Evolutionary conservation across 30 jellyfish, hydroid and myxozoan species (phyloP), one percentile per base, ranked within the genome.

Genomic region (Hydra vulgaris): DNA sequence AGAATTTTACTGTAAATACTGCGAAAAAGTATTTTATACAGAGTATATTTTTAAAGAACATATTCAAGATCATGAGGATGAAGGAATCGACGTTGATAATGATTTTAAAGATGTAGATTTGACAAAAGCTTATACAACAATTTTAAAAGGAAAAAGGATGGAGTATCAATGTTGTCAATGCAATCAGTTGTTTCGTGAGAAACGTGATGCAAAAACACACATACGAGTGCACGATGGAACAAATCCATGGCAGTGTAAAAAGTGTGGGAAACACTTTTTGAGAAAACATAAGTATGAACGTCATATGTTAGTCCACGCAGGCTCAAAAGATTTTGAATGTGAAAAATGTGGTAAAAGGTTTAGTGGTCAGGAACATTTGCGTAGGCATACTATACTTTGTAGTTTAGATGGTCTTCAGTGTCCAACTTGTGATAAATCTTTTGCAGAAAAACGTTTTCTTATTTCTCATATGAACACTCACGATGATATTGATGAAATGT

Each of bases 201-300:
- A 66, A 25, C 83, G 83, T 22, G 87, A 80, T 18, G 87, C 87
- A 8, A 25, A 27, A 27, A 53, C 84, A 20, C 87, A 80, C 40
- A 71, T 27, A 55, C 68, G 40, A 61, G 83, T 66, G 16, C 87
- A 80, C 54, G 87, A 27, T 18, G 81, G 81, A 21, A 66, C 87
- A n/a, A 78, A 78, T 54, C 85, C 85, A 17, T 78, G 85, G 85
- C 68, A 27, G 61, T 78, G 85, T 40, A 69, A 78, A 78, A 61
- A 27, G 24, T 78, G 85, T 80, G 74, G 68, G 8, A 78, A 78
- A 78, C 85, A 78, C 54, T 78, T 78, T 61, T 78, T 78, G 68
- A 23, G 85, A 78, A 78, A 78, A 55, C 68, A 78, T 18, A 78
- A 78, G 67, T 78, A 53, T 61, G 68, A 27, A 7, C 61, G 85